Conservation (phyloP, 2,113 vertebrate genomes). For the Cryptoleucopteryx plumbea region DNA sequence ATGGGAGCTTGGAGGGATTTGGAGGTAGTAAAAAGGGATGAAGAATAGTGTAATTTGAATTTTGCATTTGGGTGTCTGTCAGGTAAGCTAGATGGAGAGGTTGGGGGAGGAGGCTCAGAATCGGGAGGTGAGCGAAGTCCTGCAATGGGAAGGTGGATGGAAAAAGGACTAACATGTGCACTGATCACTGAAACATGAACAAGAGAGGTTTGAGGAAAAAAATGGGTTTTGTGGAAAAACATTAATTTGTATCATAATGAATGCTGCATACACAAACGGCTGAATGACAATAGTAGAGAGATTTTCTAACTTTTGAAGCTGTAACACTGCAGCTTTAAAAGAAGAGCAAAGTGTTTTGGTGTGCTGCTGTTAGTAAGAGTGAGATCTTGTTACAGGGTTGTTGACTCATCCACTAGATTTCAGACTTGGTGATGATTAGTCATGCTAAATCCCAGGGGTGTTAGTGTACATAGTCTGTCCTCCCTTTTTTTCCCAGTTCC, state of each 20-base stretch:
- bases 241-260: neutral
- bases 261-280: neutral
- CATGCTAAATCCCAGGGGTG: neutral
- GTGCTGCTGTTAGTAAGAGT: neutral
- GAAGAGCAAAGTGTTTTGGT: neutral
- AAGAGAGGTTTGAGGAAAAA: neutral
- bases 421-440: neutral
- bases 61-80: neutral
- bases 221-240: neutral
- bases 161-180: neutral
- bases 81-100: neutral
- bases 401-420: neutral
- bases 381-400: neutral
- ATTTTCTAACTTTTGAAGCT: neutral
- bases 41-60: neutral
- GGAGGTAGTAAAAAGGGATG: neutral
- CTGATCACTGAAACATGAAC: neutral
- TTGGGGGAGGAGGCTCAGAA: neutral
- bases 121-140: neutral
- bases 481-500: neutral
- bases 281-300: neutral
- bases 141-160: neutral
- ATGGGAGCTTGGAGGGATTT: neutral
- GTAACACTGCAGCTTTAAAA: neutral
- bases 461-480: neutral